Evolutionary conservation across 2,888 invertebrate species (phyloP), one percentile per base, ranked within the genome.

Genomic region (Watsonalla binaria): DNA sequence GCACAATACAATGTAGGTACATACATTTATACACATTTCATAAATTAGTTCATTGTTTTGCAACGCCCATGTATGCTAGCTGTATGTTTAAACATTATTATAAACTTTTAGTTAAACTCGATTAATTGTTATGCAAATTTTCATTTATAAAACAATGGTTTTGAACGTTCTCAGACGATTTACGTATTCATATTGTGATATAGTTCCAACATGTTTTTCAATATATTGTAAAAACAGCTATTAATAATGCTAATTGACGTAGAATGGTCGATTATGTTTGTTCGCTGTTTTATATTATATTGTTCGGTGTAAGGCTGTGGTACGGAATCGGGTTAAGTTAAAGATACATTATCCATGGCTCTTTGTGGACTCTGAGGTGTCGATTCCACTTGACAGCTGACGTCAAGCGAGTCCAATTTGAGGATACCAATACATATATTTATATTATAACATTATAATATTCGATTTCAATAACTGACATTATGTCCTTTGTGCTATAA

Each of bases 171-270:
- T 62, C 63, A 72, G 64, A 65, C 68, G 70, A 68, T 73, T 70
- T 70, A 68, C 70, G 70, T 75, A 63, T 69, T 63, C 51, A 61
- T 37, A 49, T 49, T 15, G 55, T 56, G 55, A 54, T 57, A 65
- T 42, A 42, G 11, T 70, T 73, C 62, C 62, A 66, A 68, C 61
- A 65, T 74, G 65, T 78, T 74, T 78, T 78, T 65, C 66, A 59
- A 59, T 57, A 54, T 54, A 67, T 74, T 74, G 64, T 74, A 66
- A 52, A 35, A 34, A 54, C 54, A 59, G 53, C 60, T 63, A 72
- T 74, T 72, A 75, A 80, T 79, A 74, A 72, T 71, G 70, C 70
- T 77, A 78, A 80, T 80, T 77, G 76, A 80, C 74, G 76, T 66
- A 75, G 60, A 60, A 50, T 58, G 35, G 46, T 55, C 56, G 51